These are phyloP conservation scores for Propithecus perrieri DNA, from an alignment of 2,797 vertebrate genomes.

Conservation along the genomic window DNA sequence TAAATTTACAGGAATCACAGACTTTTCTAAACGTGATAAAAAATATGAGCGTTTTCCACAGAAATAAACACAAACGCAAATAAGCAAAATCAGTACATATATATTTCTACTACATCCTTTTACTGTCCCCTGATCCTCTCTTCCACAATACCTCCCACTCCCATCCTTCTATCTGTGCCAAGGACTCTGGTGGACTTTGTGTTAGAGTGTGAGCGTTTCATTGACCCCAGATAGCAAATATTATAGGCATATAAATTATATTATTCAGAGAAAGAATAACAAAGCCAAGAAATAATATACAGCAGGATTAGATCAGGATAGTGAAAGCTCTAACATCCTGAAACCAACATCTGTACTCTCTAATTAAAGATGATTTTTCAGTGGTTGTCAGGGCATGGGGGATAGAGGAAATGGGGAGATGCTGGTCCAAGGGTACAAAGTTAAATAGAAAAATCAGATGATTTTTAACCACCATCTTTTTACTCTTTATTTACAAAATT, in stretches of 20 bases:
- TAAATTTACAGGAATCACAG: background rate
- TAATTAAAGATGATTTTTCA: background rate
- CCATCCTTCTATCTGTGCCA: background rate
- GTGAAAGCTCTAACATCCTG: background rate
- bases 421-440: background rate
- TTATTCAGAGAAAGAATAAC: background rate
- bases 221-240: background rate
- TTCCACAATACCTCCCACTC: rapidly evolving
- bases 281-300: background rate
- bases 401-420: background rate
- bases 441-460: background rate
- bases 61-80: background rate
- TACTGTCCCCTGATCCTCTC: background rate
- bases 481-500: background rate
- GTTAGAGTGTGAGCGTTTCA: background rate
- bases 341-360: background rate
- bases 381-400: background rate
- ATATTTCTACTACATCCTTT: background rate
- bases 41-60: background rate
- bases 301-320: background rate
- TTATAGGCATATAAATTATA: background rate
- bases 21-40: background rate
- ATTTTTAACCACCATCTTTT: background rate
- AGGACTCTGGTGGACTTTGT: background rate
- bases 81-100: background rate